Evolutionary conservation across 2,888 invertebrate genomes (phyloP), one percentile per base, ranked within the genome.

Genomic region (Lymantria dispar): DNA sequence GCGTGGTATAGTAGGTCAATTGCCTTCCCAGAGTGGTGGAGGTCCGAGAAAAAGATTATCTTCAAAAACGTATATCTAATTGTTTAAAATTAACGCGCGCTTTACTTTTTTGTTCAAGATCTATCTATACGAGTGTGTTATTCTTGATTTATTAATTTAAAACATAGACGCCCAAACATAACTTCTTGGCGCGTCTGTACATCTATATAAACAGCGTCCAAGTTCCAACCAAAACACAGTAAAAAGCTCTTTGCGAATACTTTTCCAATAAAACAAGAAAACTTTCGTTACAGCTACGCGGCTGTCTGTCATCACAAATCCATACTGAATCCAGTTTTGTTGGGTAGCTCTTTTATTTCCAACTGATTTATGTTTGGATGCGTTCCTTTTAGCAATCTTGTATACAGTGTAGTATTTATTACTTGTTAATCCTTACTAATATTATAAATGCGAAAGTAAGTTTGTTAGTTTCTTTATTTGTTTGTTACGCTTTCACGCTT

Each of bases 301-400:
- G 57, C 54, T 74, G 71, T 71, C 70, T 74, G 67, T 76, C 74
- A 73, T 70, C 62, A 60, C 59, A 60, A 61, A 72, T 67, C 65
- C 59, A 62, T 54, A 62, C 58, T 45, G 56, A 47, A 60, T 53
- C 43, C 57, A 51, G 52, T 58, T 60, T 65, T 67, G 54, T 54
- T 45, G 48, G 49, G 59, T 60, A 66, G 70, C 66, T 64, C 62
- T 67, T 70, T 67, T 65, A 62, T 62, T 61, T 57, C 55, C 48
- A 51, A 46, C 54, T 76, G 73, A 76, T 76, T 76, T 75, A 76
- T 74, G 64, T 60, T 60, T 47, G 52, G 58, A 54, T 67, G 55
- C 58, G 58, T 53, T 66, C 63, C 54, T 54, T 11, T 47, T 40
- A 43, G 54, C 60, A 49, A 42, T 45, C 43, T 50, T 52, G 43